A percentile compares a stretch with the other conserved stretches of the same genome.
phyloP scores from a whole-genome alignment of 2,797 vertebrate genomes.

The Phoebastria nigripes region DNA sequence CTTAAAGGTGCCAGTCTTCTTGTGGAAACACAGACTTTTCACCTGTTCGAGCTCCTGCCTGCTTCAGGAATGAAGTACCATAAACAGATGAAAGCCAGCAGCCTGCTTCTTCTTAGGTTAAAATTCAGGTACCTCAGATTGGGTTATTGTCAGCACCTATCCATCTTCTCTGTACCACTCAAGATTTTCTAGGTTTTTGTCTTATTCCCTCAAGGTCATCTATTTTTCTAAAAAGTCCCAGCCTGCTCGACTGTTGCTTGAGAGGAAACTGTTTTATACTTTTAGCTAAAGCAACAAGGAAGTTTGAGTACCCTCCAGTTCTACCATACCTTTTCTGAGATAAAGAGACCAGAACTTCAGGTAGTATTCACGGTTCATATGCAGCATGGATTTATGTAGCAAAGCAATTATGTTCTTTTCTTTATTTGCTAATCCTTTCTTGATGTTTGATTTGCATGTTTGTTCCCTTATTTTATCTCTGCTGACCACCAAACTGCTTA shows the following conservation, averaged over 20 bases:
- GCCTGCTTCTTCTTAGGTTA: neutral
- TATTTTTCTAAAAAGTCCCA: neutral
- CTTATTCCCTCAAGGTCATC: neutral
- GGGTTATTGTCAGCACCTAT: neutral
- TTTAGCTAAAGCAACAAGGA: neutral
- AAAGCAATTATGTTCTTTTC: neutral
- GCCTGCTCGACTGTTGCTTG: accelerated
- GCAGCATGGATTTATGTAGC: neutral
- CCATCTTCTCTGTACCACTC: neutral
- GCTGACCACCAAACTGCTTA: neutral
- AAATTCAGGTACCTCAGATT: neutral
- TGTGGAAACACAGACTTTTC: neutral
- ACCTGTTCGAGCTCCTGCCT: neutral
- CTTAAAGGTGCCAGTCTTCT: neutral
- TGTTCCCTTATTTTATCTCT: neutral
- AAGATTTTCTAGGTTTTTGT: neutral
- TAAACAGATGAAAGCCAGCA: neutral
- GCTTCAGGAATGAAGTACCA: neutral
- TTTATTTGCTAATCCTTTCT: neutral
- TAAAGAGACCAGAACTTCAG: neutral
- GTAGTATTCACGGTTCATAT: neutral
- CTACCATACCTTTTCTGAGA: neutral
- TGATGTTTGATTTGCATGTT: neutral
- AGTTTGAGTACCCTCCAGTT: neutral
- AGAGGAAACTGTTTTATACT: neutral